A percentile compares a stretch with the other conserved stretches of the same genome.
Conservation (phyloP, 2,113 vertebrate species). For the Lycaon pictus region DNA sequence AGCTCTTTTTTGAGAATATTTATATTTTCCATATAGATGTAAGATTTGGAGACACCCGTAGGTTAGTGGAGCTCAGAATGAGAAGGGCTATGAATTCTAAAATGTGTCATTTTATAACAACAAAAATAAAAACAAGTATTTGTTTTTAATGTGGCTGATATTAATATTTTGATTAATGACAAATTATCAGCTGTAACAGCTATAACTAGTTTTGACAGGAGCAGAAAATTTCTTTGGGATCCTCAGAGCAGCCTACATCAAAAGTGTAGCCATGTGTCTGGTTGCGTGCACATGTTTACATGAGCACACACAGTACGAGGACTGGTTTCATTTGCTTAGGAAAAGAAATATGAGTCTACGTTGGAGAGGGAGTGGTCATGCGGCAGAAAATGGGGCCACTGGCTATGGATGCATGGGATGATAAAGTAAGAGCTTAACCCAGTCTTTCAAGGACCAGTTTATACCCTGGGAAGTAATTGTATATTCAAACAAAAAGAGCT, state of each 20-base stretch:
- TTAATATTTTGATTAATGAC: background rate
- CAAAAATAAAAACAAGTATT: background rate
- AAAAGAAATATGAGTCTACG: background rate
- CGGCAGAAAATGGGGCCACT: background rate
- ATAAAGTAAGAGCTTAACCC: background rate
- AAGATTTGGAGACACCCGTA: background rate
- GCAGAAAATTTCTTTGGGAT: background rate
- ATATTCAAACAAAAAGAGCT: background rate
- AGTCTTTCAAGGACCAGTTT: background rate
- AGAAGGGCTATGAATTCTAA: background rate
- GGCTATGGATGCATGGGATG: background rate
- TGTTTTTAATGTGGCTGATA: background rate
- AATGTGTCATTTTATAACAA: background rate
- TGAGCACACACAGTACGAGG: background rate
- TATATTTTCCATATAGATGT: background rate
- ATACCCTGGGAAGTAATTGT: background rate
- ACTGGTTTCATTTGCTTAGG: background rate
- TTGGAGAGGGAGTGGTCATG: background rate
- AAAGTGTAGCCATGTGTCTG: background rate
- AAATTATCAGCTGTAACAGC: background rate
- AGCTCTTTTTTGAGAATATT: background rate
- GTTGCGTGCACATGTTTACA: background rate
- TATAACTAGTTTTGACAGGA: background rate
- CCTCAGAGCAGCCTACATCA: background rate
- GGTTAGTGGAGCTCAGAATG: background rate